phyloP scores from a whole-genome alignment of 1,140 invertebrate genomes.

The Lasioglossum albipes region DNA sequence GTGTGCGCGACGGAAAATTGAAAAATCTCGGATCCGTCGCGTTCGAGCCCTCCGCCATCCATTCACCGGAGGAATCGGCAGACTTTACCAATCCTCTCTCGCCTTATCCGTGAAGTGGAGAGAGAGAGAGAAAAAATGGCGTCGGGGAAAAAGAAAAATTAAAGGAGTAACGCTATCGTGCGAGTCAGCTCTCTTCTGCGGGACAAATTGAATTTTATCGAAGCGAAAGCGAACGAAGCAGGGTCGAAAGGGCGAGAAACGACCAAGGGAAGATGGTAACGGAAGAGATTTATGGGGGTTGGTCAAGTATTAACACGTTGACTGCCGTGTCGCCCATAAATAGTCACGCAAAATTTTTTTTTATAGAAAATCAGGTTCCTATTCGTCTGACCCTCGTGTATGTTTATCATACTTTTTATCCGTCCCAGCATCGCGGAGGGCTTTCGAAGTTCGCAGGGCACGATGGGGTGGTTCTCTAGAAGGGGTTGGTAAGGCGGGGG shows the following conservation, averaged over 20 bases:
- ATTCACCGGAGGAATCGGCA: conserved; percentile 8
- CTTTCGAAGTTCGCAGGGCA: neutral
- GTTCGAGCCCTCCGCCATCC: neutral
- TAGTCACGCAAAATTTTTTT: too few species aligned
- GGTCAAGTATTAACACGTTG: too few species aligned
- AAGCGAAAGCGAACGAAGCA: neutral
- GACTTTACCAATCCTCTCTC: neutral
- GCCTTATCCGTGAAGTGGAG: neutral
- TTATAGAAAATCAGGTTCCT: too few species aligned
- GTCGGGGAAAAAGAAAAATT: neutral
- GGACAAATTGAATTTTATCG: conserved; percentile 39
- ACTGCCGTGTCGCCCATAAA: too few species aligned
- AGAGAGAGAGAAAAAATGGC: neutral
- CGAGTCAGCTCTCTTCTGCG: neutral
- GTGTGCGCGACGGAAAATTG: conserved; percentile 1
- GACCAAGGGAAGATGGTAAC: too few species aligned
- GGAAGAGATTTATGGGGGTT: too few species aligned
- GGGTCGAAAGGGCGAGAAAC: neutral
- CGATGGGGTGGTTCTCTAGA: neutral
- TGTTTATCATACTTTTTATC: conserved; percentile 5
- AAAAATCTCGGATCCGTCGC: conserved; percentile 1
- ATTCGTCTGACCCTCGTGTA: too few species aligned
- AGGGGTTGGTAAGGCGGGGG: too few species aligned
- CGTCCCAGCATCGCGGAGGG: conserved; percentile 10
- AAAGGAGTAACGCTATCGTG: neutral